phyloP scores from a whole-genome alignment of 2,113 vertebrate genomes.

The Passer montanus region DNA sequence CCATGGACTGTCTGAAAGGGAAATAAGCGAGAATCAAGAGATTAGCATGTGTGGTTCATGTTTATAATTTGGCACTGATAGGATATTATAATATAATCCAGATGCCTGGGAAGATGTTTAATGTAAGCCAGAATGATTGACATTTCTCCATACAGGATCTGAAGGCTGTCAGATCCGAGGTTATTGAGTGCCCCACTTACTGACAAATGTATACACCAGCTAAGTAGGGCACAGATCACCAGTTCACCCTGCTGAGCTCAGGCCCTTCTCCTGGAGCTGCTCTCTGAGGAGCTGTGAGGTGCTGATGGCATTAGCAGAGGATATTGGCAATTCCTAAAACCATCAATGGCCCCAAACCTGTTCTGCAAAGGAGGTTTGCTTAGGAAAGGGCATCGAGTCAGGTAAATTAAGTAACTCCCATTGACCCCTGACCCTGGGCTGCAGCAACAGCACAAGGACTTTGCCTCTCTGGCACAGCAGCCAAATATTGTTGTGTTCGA shows the following conservation, averaged over 20 bases:
- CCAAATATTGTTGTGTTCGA: no score
- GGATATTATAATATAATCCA: not conserved
- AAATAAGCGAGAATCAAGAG: slow-evolving; percentile 37
- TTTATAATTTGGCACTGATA: not conserved
- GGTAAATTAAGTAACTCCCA: not conserved
- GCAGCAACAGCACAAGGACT: not conserved
- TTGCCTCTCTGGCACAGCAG: not conserved
- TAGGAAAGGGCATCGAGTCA: not conserved
- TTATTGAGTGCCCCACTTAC: slow-evolving; percentile 61
- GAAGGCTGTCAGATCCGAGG: slow-evolving; percentile 60
- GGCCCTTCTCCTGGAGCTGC: not conserved
- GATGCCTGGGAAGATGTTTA: slow-evolving; percentile 53
- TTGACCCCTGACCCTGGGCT: not conserved
- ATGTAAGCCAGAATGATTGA: slow-evolving; percentile 55
- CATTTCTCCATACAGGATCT: slow-evolving; percentile 34
- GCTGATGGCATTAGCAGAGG: not conserved
- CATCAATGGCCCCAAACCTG: not conserved
- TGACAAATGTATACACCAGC: not conserved
- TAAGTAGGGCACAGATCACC: slow-evolving; percentile 53
- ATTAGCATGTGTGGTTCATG: not conserved
- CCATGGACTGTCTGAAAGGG: not conserved
- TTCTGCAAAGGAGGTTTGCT: not conserved
- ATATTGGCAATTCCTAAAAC: not conserved
- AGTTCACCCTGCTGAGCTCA: not conserved
- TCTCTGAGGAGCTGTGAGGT: not conserved